phyloP scores from a whole-genome alignment of 2,888 invertebrate genomes.

The Gortyna flavago region DNA sequence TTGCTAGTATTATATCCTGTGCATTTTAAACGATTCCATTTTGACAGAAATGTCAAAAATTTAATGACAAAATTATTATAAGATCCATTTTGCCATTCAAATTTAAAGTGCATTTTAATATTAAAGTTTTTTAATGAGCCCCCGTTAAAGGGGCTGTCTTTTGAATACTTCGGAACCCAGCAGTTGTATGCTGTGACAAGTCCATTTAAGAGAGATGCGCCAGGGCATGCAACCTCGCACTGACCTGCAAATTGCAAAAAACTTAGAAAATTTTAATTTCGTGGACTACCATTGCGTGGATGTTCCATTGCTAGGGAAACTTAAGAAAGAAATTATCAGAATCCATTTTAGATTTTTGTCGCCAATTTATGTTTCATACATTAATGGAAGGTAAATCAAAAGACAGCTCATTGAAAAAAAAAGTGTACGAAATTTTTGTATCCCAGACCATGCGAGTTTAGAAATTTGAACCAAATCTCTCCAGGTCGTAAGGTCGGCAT shows the following conservation, averaged over 20 bases:
- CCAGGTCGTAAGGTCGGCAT: not conserved
- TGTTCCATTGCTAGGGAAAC: not conserved
- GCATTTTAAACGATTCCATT: conserved; percentile 13
- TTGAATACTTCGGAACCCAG: not conserved
- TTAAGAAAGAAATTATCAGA: not conserved
- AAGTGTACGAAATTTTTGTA: conserved; percentile 18
- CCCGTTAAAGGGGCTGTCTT: not conserved
- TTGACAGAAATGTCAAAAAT: conserved; percentile 15
- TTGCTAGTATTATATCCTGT: not conserved
- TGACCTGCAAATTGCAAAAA: not conserved
- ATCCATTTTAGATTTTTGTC: too few species aligned
- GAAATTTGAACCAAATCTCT: conserved; percentile 1
- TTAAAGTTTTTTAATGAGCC: conserved; percentile 16
- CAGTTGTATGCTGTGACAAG: not conserved
- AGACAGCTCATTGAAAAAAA: conserved; percentile 2
- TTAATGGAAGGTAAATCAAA: not conserved
- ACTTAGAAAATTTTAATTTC: not conserved
- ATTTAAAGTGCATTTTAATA: conserved; percentile 46
- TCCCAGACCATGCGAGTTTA: not conserved
- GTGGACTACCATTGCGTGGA: not conserved
- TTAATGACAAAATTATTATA: conserved; percentile 24
- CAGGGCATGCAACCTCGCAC: not conserved
- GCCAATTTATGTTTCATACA: too few species aligned
- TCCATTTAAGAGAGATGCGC: not conserved
- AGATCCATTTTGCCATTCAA: conserved; percentile 35